Conservation (phyloP, 2,113 vertebrate species). For the Jaculus jaculus region DNA sequence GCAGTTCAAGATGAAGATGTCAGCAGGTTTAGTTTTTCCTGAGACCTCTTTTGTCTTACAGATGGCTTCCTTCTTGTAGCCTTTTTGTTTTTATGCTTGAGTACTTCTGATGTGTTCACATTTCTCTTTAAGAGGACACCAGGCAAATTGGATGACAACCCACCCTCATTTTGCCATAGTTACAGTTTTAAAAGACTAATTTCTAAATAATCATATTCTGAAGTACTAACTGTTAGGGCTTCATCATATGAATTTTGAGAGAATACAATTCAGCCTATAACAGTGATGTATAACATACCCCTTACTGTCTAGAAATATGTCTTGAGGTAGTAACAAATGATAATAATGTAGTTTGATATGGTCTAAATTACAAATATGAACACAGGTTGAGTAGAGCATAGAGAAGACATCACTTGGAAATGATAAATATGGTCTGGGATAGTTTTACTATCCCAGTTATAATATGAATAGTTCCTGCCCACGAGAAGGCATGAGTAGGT, state of each 20-base stretch:
- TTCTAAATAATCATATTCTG: background rate
- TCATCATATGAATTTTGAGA: background rate
- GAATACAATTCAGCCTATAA: background rate
- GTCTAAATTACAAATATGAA: background rate
- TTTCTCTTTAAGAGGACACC: background rate
- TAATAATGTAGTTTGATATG: background rate
- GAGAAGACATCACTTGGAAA: background rate
- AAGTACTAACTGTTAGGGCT: background rate
- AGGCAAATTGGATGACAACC: background rate
- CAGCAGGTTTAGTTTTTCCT: background rate
- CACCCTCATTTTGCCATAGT: conserved; percentile 41
- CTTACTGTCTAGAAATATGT: background rate
- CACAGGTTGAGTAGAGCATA: background rate
- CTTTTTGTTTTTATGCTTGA: background rate
- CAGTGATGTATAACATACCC: background rate
- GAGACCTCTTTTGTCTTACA: background rate
- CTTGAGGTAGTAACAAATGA: conserved; percentile 35
- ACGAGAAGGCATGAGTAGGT: too few species aligned
- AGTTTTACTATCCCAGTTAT: too few species aligned
- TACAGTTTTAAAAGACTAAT: conserved; percentile 17
- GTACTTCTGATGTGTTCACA: background rate
- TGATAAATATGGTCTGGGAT: too few species aligned
- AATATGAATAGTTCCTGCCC: too few species aligned
- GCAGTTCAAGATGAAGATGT: background rate
- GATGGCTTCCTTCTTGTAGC: background rate